Evolutionary conservation across 2,797 vertebrate genomes (phyloP), one percentile per base, ranked within the genome.

Genomic region (Calcarius lapponicus): DNA sequence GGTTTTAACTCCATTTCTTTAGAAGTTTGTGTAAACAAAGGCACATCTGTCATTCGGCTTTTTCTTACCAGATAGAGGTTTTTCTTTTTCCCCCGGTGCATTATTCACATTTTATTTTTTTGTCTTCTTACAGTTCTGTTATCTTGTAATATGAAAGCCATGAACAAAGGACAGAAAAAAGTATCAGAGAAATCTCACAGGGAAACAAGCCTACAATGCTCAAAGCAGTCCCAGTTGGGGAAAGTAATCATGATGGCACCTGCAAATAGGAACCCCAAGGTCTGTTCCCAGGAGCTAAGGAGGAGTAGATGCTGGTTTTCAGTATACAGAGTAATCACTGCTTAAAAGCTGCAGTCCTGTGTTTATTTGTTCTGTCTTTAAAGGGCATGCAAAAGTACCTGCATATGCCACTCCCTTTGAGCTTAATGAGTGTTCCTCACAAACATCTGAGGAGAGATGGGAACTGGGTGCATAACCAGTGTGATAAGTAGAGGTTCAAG

Each of bases 361-460:
- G 76, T 91, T 95, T 93, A 38, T 92, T 95, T 95, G 67, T 85
- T 94, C 65, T 91, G 40, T 53, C 57, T 90, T 91, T 88, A 88
- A 87, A 94, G 64, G 66, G 79, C 43, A 80, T 64, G 60, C 67
- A 78, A n/a, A 91, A 69, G 36, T 82, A 57, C 69, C 81, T 93
- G 38, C 86, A 69, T 86, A 89, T 95, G 60, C 7, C 19, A 32
- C 69, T 96, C 60, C 53, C 80, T 93, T 69, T 64, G 86, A 86
- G 84, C 51, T 90, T 64, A 61, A 57, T 58, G 48, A 75, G 48
- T 2, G 0, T 69, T 84, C 32, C 56, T 73, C 34, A 31, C 40
- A 79, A 54, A 50, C 64, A 62, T 79, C 47, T 54, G 70, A 80
- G 89, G 75, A 78, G 47, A 80, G 47, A 69, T 53, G 60, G 75